Evolutionary conservation across 2,113 vertebrate genomes (phyloP).

Genomic region (Hypocryptadius cinnamomeus): DNA sequence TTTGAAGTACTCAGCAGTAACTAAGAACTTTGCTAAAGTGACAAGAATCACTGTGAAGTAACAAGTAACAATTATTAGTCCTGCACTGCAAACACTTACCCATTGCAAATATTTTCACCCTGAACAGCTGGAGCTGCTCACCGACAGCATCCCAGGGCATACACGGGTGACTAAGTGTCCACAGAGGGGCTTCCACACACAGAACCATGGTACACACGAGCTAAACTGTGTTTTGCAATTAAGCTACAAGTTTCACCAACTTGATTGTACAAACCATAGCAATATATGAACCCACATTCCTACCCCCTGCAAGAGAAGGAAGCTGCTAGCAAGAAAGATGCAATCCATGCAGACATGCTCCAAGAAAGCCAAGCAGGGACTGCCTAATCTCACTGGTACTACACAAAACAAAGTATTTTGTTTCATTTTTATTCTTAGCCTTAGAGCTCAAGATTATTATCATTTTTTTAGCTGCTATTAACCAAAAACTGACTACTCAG

Average conservation of each 20-base stretch:
- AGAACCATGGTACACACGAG: background rate
- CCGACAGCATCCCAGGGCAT: background rate
- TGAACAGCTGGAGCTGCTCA: background rate
- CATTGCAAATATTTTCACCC: background rate
- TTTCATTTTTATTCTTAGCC: background rate
- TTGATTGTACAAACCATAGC: background rate
- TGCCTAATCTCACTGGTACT: background rate
- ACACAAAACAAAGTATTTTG: background rate
- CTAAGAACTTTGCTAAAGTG: background rate
- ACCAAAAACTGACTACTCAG: background rate
- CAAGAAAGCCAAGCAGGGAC: background rate
- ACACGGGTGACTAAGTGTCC: rapidly evolving
- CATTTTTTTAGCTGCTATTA: background rate
- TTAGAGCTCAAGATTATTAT: background rate
- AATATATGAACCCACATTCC: background rate
- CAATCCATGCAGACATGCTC: background rate
- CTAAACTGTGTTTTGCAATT: background rate
- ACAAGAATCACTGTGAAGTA: background rate
- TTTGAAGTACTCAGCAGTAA: background rate
- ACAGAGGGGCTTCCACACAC: background rate
- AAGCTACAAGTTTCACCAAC: background rate
- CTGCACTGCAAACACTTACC: background rate
- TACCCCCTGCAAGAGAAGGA: background rate
- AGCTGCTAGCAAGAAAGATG: background rate
- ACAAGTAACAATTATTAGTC: background rate